Evolutionary conservation across 64 coral and sea anemone genomes (phyloP).

Genomic region (Pocillopora verrucosa): DNA sequence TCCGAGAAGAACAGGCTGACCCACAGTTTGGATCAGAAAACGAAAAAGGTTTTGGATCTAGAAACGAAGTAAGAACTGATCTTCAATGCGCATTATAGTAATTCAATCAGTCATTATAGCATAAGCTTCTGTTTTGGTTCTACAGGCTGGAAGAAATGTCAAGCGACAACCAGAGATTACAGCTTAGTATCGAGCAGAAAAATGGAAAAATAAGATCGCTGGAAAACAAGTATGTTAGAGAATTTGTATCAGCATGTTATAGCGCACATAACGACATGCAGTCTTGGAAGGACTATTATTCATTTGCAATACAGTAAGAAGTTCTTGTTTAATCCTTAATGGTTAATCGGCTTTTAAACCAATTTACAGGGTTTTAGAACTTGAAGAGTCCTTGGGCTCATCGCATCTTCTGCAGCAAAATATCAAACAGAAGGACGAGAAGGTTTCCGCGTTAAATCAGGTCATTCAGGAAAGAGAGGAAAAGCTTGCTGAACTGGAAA

Average conservation of each 20-base stretch:
- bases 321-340: too few relatives aligned
- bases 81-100: not conserved
- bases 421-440: conserved; percentile 74
- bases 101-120: not conserved
- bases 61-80: conserved; percentile 61
- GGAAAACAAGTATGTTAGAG: conserved; percentile 62
- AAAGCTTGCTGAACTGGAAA: conserved; percentile 71
- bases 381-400: conserved; percentile 68
- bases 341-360: too few relatives aligned
- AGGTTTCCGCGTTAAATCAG: conserved; percentile 56
- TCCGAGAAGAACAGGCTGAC: conserved; percentile 71
- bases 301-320: too few relatives aligned
- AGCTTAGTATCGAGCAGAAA: conserved; percentile 59
- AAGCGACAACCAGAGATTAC: conserved; percentile 60
- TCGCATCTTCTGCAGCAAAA: conserved; percentile 71
- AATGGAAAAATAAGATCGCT: conserved; percentile 62
- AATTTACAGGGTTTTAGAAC: conserved; percentile 49
- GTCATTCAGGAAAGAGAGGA: conserved; percentile 82
- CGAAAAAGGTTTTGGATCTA: conserved; percentile 64
- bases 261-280: not conserved
- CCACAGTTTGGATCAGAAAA: conserved; percentile 81
- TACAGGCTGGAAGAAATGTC: conserved; percentile 75
- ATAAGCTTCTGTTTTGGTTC: not conserved
- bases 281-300: too few relatives aligned
- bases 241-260: not conserved